phyloP scores from a whole-genome alignment of 2,113 vertebrate genomes.

The Pipa parva region DNA sequence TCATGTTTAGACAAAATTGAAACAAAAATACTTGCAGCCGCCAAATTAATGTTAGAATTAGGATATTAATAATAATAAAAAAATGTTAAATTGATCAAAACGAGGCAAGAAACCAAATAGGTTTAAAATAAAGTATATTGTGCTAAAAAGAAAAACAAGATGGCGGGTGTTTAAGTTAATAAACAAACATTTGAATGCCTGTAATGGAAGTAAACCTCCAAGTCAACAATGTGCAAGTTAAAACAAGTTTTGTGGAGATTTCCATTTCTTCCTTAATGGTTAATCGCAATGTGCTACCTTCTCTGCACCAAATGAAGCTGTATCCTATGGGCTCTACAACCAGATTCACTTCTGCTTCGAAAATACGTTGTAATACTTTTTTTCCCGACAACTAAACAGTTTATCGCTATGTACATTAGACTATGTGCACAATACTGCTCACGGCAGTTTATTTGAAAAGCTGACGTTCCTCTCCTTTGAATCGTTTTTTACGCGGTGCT shows the following conservation, averaged over 20 bases:
- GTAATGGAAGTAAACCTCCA: background rate
- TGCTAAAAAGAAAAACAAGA: background rate
- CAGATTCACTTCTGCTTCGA: conserved; percentile 13
- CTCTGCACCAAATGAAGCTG: background rate
- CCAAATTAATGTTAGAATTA: background rate
- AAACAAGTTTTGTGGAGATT: background rate
- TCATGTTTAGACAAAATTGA: background rate
- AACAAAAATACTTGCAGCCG: background rate
- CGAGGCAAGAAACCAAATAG: background rate
- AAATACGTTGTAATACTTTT: conserved; percentile 6
- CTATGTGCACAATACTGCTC: background rate
- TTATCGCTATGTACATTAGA: background rate
- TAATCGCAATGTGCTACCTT: background rate
- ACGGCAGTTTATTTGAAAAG: conserved; percentile 56
- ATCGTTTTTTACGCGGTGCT: conserved; percentile 64
- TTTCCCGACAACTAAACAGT: background rate
- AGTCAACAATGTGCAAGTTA: background rate
- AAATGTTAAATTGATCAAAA: no score
- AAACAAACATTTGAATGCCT: background rate
- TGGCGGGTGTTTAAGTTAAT: background rate
- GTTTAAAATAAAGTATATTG: background rate
- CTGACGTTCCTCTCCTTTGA: conserved; percentile 68
- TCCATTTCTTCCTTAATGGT: background rate
- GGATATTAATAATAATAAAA: background rate
- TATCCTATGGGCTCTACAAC: background rate